A percentile compares a stretch with the other conserved stretches of the same genome.
Conservation (phyloP, 2,113 vertebrate species). For the Poeciliopsis turrubarensis region DNA sequence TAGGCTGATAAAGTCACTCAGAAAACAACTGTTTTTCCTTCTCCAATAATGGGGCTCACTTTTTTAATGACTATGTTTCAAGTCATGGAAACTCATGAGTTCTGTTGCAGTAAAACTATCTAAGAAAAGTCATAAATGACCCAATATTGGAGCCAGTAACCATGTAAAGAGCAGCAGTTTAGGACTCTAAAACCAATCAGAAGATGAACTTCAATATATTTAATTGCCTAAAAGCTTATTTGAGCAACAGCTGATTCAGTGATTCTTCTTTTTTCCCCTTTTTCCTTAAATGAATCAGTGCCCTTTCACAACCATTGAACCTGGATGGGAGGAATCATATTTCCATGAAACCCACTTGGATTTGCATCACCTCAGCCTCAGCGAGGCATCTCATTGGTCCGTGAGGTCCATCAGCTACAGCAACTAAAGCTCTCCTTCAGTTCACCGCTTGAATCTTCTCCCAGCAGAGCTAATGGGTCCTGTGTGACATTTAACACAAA, state of each 20-base stretch:
- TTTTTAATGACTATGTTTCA: too few species aligned
- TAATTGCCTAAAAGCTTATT: background rate
- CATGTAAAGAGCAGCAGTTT: too few species aligned
- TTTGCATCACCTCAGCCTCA: background rate
- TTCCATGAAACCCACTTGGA: background rate
- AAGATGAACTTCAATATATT: background rate
- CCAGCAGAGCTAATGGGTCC: constrained; percentile 54
- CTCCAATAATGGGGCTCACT: too few species aligned
- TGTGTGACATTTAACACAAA: constrained; percentile 77
- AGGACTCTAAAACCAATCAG: background rate
- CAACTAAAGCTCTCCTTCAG: constrained; percentile 1
- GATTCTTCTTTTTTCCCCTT: too few species aligned
- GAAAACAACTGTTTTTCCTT: too few species aligned
- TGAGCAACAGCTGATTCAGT: background rate
- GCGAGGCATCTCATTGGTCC: background rate
- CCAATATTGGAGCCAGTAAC: too few species aligned
- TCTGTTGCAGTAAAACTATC: background rate
- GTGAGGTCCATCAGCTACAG: constrained; percentile 6
- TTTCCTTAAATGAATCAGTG: background rate
- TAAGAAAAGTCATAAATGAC: background rate
- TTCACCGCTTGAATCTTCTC: constrained; percentile 19
- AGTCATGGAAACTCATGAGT: too few species aligned
- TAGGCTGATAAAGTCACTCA: too few species aligned
- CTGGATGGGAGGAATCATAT: constrained; percentile 1
- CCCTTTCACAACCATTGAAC: constrained; percentile 12